Conservation (phyloP, 2,888 invertebrate genomes). For the Brenthis daphne region DNA sequence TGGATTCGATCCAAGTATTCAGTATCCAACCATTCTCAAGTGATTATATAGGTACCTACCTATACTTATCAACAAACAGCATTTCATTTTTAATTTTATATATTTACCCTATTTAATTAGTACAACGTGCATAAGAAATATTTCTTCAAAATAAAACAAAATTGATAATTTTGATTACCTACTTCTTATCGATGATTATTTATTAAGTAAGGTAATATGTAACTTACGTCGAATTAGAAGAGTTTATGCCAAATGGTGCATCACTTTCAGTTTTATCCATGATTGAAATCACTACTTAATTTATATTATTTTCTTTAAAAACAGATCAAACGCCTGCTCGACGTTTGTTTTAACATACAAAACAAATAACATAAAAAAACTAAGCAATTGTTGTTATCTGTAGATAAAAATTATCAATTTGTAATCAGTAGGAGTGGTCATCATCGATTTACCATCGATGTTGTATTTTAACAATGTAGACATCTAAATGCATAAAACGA, state of each 20-base stretch:
- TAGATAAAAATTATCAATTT: slow-evolving; percentile 11
- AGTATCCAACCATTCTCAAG: too few species aligned
- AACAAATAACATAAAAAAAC: not conserved
- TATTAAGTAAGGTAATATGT: not conserved
- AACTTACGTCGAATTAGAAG: slow-evolving; percentile 11
- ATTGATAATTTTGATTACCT: too few species aligned
- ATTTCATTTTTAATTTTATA: too few species aligned
- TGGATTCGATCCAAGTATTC: too few species aligned
- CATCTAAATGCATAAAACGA: too few species aligned
- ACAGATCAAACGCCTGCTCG: not conserved
- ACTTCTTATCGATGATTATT: not conserved
- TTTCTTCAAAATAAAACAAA: too few species aligned
- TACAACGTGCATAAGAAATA: too few species aligned
- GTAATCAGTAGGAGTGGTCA: not conserved
- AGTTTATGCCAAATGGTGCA: slow-evolving; percentile 1
- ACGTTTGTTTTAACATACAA: not conserved
- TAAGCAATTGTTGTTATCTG: not conserved
- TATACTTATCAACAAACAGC: too few species aligned
- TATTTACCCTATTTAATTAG: too few species aligned
- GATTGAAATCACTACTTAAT: not conserved
- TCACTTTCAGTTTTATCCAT: not conserved
- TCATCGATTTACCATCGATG: not conserved
- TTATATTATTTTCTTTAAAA: not conserved
- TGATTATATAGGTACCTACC: too few species aligned
- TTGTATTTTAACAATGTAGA: not conserved